Base-by-base conservation (phyloP, 2,888 invertebrate genomes). In the Operophtera brumata region DNA sequence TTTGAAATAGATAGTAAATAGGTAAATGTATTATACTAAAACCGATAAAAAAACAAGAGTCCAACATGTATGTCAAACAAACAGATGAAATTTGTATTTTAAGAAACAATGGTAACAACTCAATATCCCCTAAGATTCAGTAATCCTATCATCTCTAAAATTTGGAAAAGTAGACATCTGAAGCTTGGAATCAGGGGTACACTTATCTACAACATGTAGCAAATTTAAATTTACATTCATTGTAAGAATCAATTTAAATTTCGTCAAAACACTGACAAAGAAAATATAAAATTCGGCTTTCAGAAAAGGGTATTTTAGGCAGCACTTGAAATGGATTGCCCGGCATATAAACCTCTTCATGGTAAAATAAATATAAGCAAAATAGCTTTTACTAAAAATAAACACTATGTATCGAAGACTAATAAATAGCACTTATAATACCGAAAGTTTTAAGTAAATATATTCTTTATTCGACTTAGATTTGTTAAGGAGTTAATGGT, bases 381-480 rank as follows among this genome's bases (percentile, higher is more conserved):
- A 58, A 34, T 49, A 57, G 55, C 54, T 25, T 34, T 53, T 58
- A 56, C 55, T 52, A 36, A 35, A 36, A 13, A 41, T 50, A 44
- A 50, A 46, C 51, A 55, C 57, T 61, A 62, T 47, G 52, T 69
- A 81, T 79, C 81, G 75, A 79, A 80, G 78, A 80, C 77, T n/a
- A n/a, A n/a, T n/a, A 69, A 80, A 81, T 59, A 66, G 32, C 50
- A 57, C 61, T 62, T 57, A 62, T 48, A 62, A 73, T 77, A 77
- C 77, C 64, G 72, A 73, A 71, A 61, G 63, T 51, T 59, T 39
- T 30, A 56, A 66, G 78, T 75, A 8, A 45, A 45, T 45, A 48
- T 35, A 40, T 78, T 76, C 74, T 76, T 79, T 75, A 79, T 80
- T 83, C 80, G 82, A 82, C 77, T 71, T 78, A 76, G 61, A 75